Evolutionary conservation across 2,888 invertebrate genomes (phyloP).

Genomic region (Tenthredo scrophulariae): DNA sequence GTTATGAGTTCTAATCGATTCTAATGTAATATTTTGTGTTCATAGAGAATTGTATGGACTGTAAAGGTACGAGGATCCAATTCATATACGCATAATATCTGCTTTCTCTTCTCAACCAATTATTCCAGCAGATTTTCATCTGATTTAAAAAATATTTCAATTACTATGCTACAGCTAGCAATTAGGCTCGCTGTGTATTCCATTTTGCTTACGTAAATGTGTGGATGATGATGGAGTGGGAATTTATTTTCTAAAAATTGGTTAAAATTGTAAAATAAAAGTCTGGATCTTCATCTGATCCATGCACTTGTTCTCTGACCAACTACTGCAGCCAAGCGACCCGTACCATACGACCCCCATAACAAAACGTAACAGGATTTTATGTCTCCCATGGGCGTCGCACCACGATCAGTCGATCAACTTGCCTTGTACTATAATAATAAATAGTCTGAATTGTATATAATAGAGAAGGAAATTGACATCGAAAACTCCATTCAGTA

Average conservation of each 20-base stretch:
- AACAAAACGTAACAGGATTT: constrained; percentile 55
- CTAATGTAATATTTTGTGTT: not conserved
- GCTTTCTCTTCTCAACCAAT: not conserved
- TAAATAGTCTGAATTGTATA: not conserved
- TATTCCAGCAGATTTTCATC: not conserved
- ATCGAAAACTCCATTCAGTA: not conserved
- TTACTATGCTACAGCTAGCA: no score
- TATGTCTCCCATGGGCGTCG: constrained; percentile 51
- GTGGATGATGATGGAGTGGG: not conserved
- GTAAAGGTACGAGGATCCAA: not conserved
- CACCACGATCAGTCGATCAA: not conserved
- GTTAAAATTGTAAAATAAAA: not conserved
- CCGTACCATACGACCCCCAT: not conserved
- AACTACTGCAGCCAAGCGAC: not conserved
- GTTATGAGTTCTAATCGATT: not conserved
- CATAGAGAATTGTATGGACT: not conserved
- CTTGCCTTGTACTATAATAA: not conserved
- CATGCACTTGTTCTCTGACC: constrained; percentile 42
- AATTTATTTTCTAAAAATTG: not conserved
- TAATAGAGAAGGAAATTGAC: not conserved
- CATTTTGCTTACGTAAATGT: not conserved
- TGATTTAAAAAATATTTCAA: no score
- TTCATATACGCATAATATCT: not conserved
- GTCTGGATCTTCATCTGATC: constrained; percentile 15
- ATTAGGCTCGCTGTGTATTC: not conserved